A percentile compares a stretch with the other conserved stretches of the same genome.
These are phyloP conservation scores for Catharus ustulatus DNA, from an alignment of 2,797 vertebrate species.

Conservation along the genomic window DNA sequence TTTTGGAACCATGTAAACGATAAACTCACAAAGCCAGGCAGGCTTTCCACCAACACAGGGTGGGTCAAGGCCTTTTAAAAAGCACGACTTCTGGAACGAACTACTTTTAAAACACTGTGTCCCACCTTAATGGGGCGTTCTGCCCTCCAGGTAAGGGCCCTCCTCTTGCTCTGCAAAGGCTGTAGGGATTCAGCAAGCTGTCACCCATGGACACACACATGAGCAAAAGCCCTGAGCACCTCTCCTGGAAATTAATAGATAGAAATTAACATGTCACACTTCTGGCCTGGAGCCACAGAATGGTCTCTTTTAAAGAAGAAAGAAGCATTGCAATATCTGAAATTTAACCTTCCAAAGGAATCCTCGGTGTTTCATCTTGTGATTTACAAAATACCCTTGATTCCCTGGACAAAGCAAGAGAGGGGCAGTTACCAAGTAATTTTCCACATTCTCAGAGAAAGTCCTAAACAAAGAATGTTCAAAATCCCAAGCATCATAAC, in stretches of 20 bases:
- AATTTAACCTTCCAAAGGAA: background rate
- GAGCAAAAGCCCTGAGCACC: background rate
- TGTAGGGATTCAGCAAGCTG: background rate
- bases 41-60: background rate
- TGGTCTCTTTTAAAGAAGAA: background rate
- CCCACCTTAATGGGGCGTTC: background rate
- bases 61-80: background rate
- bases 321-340: background rate
- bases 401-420: background rate
- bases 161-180: background rate
- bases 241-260: background rate
- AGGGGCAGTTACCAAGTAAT: conserved; percentile 18
- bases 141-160: background rate
- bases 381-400: background rate
- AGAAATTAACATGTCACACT: background rate
- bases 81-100: background rate
- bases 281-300: background rate
- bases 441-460: conserved; percentile 12
- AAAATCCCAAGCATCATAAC: background rate
- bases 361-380: background rate
- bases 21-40: background rate
- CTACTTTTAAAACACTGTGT: background rate
- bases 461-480: conserved; percentile 21
- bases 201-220: fast-evolving
- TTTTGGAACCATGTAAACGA: background rate